A percentile compares a stretch with the other conserved stretches of the same genome.
Conservation (phyloP, 2,888 invertebrate species). For the Agriopis leucophaearia region DNA sequence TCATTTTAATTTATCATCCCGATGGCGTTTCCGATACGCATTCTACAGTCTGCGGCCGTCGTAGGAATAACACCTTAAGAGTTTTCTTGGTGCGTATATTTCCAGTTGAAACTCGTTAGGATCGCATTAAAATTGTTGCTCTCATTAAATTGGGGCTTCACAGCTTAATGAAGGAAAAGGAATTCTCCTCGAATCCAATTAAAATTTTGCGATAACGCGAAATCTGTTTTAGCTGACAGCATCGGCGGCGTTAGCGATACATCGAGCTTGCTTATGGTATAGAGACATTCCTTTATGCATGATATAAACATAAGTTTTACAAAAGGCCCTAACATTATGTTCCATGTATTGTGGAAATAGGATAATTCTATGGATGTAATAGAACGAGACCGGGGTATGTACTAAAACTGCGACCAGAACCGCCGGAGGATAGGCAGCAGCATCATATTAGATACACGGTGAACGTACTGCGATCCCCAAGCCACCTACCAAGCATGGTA, state of each 20-base stretch:
- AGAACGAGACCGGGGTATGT: too few relatives aligned
- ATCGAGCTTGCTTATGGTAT: background rate
- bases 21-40: background rate
- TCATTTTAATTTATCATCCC: background rate
- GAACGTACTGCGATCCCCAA: too few relatives aligned
- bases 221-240: slow-evolving; percentile 9
- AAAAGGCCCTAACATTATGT: too few relatives aligned
- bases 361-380: too few relatives aligned
- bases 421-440: too few relatives aligned
- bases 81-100: slow-evolving; percentile 35
- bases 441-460: too few relatives aligned
- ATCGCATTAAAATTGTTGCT: slow-evolving; percentile 47
- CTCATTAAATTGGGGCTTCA: slow-evolving; percentile 38
- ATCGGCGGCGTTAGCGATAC: background rate
- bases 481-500: too few relatives aligned
- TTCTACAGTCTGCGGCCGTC: background rate
- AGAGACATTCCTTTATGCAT: too few relatives aligned
- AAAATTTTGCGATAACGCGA: slow-evolving; percentile 24
- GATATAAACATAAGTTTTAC: too few relatives aligned
- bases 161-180: slow-evolving; percentile 39
- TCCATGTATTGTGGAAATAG: too few relatives aligned
- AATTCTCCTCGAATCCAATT: slow-evolving; percentile 30
- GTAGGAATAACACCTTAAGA: slow-evolving; percentile 1
- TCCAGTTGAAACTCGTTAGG: slow-evolving; percentile 41
- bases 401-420: too few relatives aligned